Base-by-base conservation (phyloP, 2,797 vertebrate species). In the Leuciscus waleckii region DNA sequence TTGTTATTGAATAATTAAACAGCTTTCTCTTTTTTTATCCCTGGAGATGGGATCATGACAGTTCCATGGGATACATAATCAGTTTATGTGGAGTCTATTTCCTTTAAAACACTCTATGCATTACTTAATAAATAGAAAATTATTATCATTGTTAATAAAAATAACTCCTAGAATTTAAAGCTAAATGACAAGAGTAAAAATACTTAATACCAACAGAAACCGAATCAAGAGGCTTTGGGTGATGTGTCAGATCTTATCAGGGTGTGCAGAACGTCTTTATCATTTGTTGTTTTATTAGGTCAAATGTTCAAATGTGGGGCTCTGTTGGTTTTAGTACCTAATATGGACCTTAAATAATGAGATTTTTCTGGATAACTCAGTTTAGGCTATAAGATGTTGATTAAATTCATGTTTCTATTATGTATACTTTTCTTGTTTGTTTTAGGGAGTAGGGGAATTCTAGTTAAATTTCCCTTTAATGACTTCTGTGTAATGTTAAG, bases 281-380 rank as follows among this genome's bases (percentile, higher is more conserved):
- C 3, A 5, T 58, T 32, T 67, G 11, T 32, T 14, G 29, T 56
- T 76, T 56, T 76, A 54, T 51, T 69, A 56, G 46, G 46, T 56
- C 32, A 69, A 26, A 54, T 26, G 67, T 71, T 71, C 35, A 81
- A 58, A 70, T 51, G 4, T 16, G 23, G 43, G 65, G n/a, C 79
- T 70, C 46, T 26, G 46, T 56, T 70, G 43, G 7, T 37, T 80
- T 51, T 10, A 68, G 7, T 17, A 14, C 6, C 11, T 51, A 21
- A 37, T 32, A 54, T 54, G 21, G 32, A n/a, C 7, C 16, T 43
- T 43, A 43, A 11, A 43, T 43, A 43, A 11, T 43, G 13, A 1
- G 41, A 43, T 43, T 43, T 43, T 13, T 43, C 41, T 43, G 10
- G 41, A 43, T 43, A 43, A 13, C 10, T 11, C 10, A 43, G 41